A percentile compares a stretch with the other conserved stretches of the same genome.
Conservation (phyloP, 2,888 invertebrate genomes). For the Lordiphosa fenestrarum region DNA sequence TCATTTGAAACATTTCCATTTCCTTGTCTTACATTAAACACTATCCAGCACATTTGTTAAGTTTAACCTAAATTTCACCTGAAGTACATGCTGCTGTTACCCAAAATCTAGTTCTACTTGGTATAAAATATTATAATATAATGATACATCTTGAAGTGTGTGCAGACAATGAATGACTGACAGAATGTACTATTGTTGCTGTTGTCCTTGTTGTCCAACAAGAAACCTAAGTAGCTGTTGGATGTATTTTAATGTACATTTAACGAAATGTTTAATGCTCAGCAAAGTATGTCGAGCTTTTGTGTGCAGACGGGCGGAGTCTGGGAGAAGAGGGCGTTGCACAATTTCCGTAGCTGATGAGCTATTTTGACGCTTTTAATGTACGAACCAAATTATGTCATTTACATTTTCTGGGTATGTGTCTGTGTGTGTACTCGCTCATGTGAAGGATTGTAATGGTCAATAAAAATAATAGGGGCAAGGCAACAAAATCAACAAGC, state of each 20-base stretch:
- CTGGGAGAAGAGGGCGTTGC: conserved; percentile 18
- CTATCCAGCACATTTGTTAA: background rate
- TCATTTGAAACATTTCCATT: too few species aligned
- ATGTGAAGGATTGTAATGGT: conserved; percentile 55
- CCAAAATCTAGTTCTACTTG: conserved; percentile 1
- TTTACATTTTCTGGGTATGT: conserved; percentile 41
- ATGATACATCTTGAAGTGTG: conserved; percentile 2
- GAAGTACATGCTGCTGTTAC: conserved; percentile 1
- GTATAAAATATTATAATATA: background rate
- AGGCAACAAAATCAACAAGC: conserved; percentile 64
- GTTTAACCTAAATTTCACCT: conserved; percentile 2
- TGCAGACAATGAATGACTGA: conserved; percentile 4
- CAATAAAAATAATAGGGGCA: conserved; percentile 62
- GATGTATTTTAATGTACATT: conserved; percentile 28
- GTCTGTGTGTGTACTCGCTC: conserved; percentile 7
- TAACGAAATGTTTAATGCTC: conserved; percentile 32
- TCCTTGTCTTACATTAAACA: too few species aligned
- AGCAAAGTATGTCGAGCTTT: conserved; percentile 29
- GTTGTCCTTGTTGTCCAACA: conserved; percentile 4
- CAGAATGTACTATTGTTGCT: conserved; percentile 25
- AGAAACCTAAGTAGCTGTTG: conserved; percentile 29
- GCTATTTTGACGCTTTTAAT: conserved; percentile 58
- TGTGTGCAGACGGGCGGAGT: conserved; percentile 21
- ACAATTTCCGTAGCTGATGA: conserved; percentile 51
- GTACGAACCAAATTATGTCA: conserved; percentile 57